These are phyloP conservation scores for Cheilosia vernalis DNA, from an alignment of 2,888 invertebrate species.

Conservation along the genomic window DNA sequence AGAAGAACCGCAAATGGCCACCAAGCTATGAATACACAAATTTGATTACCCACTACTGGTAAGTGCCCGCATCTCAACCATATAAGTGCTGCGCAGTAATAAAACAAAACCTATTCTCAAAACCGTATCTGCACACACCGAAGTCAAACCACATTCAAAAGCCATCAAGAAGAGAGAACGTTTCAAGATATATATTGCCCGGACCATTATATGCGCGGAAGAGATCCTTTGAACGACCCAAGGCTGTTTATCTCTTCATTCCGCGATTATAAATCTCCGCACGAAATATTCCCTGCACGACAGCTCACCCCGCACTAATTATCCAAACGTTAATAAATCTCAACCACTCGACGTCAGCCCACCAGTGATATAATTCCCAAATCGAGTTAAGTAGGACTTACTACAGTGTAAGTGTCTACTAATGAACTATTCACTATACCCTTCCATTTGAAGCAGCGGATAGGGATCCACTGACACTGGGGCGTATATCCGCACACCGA, in stretches of 20 bases:
- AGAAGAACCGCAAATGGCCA: no score
- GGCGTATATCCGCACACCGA: not conserved
- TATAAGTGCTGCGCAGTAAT: not conserved
- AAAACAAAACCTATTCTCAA: not conserved
- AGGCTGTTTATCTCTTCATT: constrained; percentile 50
- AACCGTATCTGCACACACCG: not conserved
- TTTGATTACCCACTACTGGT: not conserved
- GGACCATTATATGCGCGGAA: not conserved
- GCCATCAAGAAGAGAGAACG: not conserved
- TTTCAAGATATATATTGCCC: constrained; percentile 10
- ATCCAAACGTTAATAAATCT: constrained; percentile 27
- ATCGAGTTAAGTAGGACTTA: constrained; percentile 13
- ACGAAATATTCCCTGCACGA: constrained; percentile 11
- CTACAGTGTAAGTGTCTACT: constrained; percentile 24
- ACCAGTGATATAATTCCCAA: not conserved
- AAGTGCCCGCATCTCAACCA: not conserved
- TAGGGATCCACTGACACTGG: not conserved
- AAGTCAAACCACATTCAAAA: not conserved
- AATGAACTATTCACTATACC: constrained; percentile 44
- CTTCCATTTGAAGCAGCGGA: not conserved
- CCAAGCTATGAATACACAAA: not conserved
- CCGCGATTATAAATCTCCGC: constrained; percentile 26
- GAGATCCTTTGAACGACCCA: constrained; percentile 15
- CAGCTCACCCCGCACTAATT: constrained; percentile 20
- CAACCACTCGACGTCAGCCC: not conserved